A percentile compares a stretch with the other conserved stretches of the same genome.
Conservation (phyloP, 1,140 invertebrate species). For the Bilobella aurantiaca region DNA sequence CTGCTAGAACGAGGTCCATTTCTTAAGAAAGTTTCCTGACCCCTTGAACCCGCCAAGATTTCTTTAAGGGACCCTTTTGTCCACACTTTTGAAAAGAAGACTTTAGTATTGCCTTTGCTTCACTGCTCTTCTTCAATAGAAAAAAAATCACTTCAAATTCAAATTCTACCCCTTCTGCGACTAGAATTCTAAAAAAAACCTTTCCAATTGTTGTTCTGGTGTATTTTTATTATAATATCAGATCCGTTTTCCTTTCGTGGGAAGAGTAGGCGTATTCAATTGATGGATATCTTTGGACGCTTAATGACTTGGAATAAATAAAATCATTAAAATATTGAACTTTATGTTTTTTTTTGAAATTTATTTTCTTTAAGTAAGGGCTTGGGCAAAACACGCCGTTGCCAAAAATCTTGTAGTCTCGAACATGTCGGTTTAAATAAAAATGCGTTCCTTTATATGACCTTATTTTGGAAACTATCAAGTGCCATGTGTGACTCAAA, state of each 20-base stretch:
- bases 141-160: constrained; percentile 4
- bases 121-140: not conserved
- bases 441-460: too few relatives aligned
- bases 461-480: too few relatives aligned
- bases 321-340: not conserved
- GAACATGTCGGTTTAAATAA: too few relatives aligned
- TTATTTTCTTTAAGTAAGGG: not conserved
- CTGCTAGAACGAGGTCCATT: too few relatives aligned
- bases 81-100: not conserved
- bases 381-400: not conserved
- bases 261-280: not conserved
- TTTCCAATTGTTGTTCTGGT: not conserved
- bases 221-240: not conserved
- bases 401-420: too few relatives aligned
- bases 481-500: too few relatives aligned
- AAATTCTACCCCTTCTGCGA: not conserved
- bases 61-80: not conserved
- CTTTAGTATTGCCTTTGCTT: not conserved
- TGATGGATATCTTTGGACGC: not conserved
- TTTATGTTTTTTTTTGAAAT: not conserved
- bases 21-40: constrained; percentile 8
- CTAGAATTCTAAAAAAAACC: not conserved
- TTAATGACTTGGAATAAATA: not conserved
- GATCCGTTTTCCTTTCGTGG: not conserved
- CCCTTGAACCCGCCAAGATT: constrained; percentile 1